These are phyloP conservation scores for Grammomys dolichurus DNA, from an alignment of 2,113 vertebrate species.

Conservation along the genomic window DNA sequence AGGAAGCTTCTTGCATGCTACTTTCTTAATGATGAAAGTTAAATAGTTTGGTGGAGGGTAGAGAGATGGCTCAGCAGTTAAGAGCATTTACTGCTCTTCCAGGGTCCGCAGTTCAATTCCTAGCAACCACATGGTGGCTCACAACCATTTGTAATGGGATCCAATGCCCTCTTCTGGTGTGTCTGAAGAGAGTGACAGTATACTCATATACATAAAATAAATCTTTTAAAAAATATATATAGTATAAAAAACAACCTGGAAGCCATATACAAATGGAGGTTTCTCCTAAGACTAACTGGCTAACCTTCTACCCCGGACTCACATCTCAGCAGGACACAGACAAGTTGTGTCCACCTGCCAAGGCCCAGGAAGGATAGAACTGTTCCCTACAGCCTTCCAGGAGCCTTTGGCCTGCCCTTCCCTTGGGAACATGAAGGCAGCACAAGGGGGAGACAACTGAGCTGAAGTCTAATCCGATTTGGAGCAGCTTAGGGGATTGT, in stretches of 20 bases:
- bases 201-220: too few species aligned
- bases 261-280: too few species aligned
- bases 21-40: neutral
- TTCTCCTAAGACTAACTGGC: neutral
- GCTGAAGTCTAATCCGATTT: slow-evolving; percentile 81
- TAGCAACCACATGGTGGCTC: too few species aligned
- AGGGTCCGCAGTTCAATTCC: too few species aligned
- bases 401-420: neutral
- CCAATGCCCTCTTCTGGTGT: too few species aligned
- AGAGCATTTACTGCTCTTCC: too few species aligned
- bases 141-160: too few species aligned
- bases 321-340: neutral
- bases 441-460: neutral
- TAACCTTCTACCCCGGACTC: too few species aligned
- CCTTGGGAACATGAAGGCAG: neutral
- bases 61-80: too few species aligned
- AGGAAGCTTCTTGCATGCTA: neutral
- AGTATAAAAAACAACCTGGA: neutral
- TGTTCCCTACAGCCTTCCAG: neutral
- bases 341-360: rapidly evolving
- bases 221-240: neutral
- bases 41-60: neutral
- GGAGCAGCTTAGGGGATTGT: slow-evolving; percentile 90
- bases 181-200: too few species aligned
- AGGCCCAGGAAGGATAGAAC: neutral